A percentile compares a stretch with the other conserved stretches of the same genome.
These are phyloP conservation scores for Jaculus jaculus DNA, from an alignment of 2,113 vertebrate genomes.

Conservation along the genomic window DNA sequence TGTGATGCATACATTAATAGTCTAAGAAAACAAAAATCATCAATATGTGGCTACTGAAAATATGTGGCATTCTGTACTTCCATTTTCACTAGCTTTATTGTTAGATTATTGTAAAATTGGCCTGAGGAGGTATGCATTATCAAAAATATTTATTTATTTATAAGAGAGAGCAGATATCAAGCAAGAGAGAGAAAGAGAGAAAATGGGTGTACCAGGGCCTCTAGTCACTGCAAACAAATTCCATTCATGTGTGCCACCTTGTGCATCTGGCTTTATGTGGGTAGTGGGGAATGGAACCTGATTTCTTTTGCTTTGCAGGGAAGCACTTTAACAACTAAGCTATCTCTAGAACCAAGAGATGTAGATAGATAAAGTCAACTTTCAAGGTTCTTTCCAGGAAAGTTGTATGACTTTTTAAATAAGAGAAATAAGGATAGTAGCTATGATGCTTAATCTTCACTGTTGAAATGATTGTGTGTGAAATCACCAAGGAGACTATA, in stretches of 20 bases:
- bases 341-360: too few relatives aligned
- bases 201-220: too few relatives aligned
- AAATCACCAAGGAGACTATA: not conserved
- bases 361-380: not conserved
- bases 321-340: too few relatives aligned
- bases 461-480: not conserved
- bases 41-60: not conserved
- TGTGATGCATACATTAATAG: rapidly evolving
- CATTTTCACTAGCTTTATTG: not conserved
- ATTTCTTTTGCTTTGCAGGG: too few relatives aligned
- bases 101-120: not conserved
- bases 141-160: too few relatives aligned
- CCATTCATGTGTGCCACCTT: too few relatives aligned
- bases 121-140: not conserved
- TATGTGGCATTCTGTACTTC: rapidly evolving
- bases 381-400: not conserved
- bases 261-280: too few relatives aligned
- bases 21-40: not conserved
- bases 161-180: too few relatives aligned
- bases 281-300: too few relatives aligned
- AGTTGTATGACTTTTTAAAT: rapidly evolving
- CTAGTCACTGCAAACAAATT: too few relatives aligned
- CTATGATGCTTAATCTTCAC: not conserved
- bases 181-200: too few relatives aligned
- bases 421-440: not conserved